Percentiles rank a stretch among this genome's conserved stretches.
Conservation (phyloP, 1,140 invertebrate genomes). For the Drosophila murphyi region DNA sequence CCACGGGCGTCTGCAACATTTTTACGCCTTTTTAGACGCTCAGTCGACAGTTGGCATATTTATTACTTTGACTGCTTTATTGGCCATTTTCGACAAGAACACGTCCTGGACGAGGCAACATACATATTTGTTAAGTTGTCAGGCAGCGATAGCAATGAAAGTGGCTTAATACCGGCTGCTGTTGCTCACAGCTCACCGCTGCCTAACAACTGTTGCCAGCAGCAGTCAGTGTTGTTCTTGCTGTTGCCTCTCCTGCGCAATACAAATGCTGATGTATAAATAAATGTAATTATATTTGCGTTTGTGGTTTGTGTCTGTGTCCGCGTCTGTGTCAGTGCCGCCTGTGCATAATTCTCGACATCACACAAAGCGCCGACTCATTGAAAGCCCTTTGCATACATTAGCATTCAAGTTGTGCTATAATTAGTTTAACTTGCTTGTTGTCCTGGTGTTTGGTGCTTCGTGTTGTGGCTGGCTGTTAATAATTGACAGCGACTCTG, state of each 20-base stretch:
- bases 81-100: slow-evolving; percentile 54
- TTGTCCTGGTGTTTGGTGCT: slow-evolving; percentile 40
- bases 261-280: slow-evolving; percentile 76
- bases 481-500: slow-evolving; percentile 30
- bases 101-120: slow-evolving; percentile 25
- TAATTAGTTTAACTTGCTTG: slow-evolving; percentile 82
- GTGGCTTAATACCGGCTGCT: slow-evolving; percentile 4
- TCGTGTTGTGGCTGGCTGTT: slow-evolving; percentile 7
- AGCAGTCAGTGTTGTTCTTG: slow-evolving; percentile 32
- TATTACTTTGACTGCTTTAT: slow-evolving; percentile 66
- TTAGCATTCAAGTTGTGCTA: slow-evolving; percentile 72
- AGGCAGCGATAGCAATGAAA: slow-evolving; percentile 2
- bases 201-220: slow-evolving; percentile 48
- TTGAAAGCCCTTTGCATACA: slow-evolving; percentile 77
- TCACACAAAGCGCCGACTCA: slow-evolving; percentile 56
- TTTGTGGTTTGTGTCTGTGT: slow-evolving; percentile 45
- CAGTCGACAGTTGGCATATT: slow-evolving; percentile 68
- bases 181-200: slow-evolving; percentile 13
- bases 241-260: slow-evolving; percentile 55
- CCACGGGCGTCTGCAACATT: slow-evolving; percentile 34
- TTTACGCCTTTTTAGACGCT: slow-evolving; percentile 64
- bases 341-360: slow-evolving; percentile 52
- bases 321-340: slow-evolving; percentile 28
- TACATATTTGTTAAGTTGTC: slow-evolving; percentile 50
- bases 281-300: slow-evolving; percentile 77